Evolutionary conservation across 2,113 vertebrate species (phyloP), one percentile per base, ranked within the genome.

Genomic region (Australoheros scitulus): DNA sequence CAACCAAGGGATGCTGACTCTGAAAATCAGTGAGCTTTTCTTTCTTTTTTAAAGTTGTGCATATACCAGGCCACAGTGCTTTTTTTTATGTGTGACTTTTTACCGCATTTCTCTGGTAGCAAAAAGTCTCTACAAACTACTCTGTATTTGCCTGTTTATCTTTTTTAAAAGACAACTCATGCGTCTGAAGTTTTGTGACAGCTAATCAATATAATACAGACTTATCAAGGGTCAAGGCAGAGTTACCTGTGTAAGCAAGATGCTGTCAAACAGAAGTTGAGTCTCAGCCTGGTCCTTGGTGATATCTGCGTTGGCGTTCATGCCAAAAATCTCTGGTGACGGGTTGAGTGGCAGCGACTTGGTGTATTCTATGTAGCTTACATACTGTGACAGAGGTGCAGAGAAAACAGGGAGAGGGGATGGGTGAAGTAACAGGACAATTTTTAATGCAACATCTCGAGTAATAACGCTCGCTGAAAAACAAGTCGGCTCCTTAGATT

Each of bases 211-310:
- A 59, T n/a, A 38, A 47, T 52, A 72, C 26, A 72, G 43, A n/a
- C 43, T 52, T n/a, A 29, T 72, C 41, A 47, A 10, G 22, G 2
- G 10, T 55, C 7, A 24, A 14, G 50, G 32, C 47, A 3, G n/a
- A 14, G 52, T 80, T 91, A 97, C 97, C 97, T 97, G 96, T 3
- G 96, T 97, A 7, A 98, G 97, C 84, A 97, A 93, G 85, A 97
- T 96, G 84, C 93, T 97, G 76, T 97, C 95, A 59, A 98, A 96
- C 18, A 98, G 85, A 59, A 96, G 92, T 17, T 97, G 96, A 0
- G 96, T 98, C 94, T 98, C 97, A 9, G 96, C 91, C 89, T 98
- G 97, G 92, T 97, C 97, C 81, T 97, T 97, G 36, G 96, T 96
- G 94, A 97, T 96, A 82, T 95, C 97, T 3, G 97, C 96, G 17